Base-by-base conservation (phyloP, 2,113 vertebrate genomes). In the Illadopsis cleaveri region DNA sequence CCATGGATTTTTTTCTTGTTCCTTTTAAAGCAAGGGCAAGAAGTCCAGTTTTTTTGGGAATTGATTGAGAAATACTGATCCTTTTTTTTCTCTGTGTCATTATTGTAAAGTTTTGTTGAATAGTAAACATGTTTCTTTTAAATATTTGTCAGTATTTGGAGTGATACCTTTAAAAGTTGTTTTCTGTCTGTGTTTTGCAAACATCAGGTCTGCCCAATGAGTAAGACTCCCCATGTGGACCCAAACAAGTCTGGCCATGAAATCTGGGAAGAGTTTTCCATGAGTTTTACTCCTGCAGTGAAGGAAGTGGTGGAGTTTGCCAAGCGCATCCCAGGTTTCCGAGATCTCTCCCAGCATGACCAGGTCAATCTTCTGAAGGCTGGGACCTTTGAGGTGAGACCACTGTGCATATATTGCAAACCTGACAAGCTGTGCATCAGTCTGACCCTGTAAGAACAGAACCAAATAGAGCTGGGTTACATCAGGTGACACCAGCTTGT, bases 231-330 rank as follows among this genome's bases (percentile, higher is more conserved):
- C 1, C 98, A 98, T 9, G 99, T 99, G 96, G 99, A 99, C 96
- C 98, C 99, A 69, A 97, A 96, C 96, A 99, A 99, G 96, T 98
- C 99, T 35, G 99, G 99, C 78, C 99, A 99, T 97, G 99, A 99
- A 97, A 96, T 99, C 94, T 99, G 99, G 99, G 99, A 99, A 98
- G 99, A 99, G 96, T 99, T 99, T 97, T 99, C 99, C 40, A 97
- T 98, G 98, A 99, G 99, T 95, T 99, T 99, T 97, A 99, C 99
- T 20, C 99, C 99, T 9, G 99, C 99, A 3, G 99, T 99, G 87
- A 98, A 99, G 91, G 99, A 99, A 94, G 99, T 99, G 72, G 99
- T 99, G 62, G 99, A 99, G 91, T 99, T 99, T 44, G 99, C 99
- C 91, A 99, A 99, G 97, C 98, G 98, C 71, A 99, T 99, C 95